Evolutionary conservation across 2,797 vertebrate species (phyloP).

Genomic region (Acrossocheilus fasciatus): DNA sequence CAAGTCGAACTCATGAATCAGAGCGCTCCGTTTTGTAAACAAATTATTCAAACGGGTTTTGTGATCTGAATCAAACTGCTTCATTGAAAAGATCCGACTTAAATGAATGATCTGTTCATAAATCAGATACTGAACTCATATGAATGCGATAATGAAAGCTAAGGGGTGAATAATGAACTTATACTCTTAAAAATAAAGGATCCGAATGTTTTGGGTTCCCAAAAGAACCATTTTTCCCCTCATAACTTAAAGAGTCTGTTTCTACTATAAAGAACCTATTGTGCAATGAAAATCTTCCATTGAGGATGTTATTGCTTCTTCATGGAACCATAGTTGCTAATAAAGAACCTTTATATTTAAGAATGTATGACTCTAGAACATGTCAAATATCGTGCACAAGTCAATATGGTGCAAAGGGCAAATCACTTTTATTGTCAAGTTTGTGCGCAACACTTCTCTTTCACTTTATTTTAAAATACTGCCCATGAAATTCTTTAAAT

Average conservation of each 20-base stretch:
- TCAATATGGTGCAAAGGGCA: neutral
- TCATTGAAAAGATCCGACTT: neutral
- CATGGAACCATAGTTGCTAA: neutral
- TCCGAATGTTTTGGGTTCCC: neutral
- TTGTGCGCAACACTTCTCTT: neutral
- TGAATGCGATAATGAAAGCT: neutral
- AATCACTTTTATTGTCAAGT: neutral
- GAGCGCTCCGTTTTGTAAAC: neutral
- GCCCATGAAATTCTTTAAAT: neutral
- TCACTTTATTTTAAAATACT: neutral
- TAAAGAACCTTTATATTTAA: neutral
- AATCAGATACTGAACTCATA: neutral
- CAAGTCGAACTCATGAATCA: neutral
- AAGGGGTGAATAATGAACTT: neutral
- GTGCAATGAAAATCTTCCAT: neutral
- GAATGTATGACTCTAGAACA: neutral
- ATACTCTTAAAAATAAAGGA: too few species aligned
- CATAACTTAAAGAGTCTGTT: neutral
- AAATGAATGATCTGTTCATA: neutral
- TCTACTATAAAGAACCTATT: neutral
- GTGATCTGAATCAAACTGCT: neutral
- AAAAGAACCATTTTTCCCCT: neutral
- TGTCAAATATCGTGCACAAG: neutral
- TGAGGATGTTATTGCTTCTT: neutral
- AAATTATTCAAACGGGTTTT: neutral